Evolutionary conservation across 23 tunicate genomes (phyloP), one percentile per base, ranked within the genome.

Genomic region (Ciona savignyi): DNA sequence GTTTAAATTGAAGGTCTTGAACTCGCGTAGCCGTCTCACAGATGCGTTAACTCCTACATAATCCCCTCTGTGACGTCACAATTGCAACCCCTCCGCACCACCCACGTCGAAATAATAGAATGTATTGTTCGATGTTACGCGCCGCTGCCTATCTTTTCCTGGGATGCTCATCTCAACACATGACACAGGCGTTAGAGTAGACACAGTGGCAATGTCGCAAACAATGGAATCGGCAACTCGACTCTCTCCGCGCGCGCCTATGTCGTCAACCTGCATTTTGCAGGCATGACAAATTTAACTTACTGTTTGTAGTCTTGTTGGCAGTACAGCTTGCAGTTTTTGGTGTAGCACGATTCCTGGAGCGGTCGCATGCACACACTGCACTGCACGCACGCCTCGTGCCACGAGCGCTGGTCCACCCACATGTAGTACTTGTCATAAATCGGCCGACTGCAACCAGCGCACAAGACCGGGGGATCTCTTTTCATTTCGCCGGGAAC

Each of bases 401-500:
- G 96, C 96, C 96, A 89, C 0, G 88, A 62, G 27, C 81, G 77
- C 56, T 73, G 73, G 30, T 89, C 96, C 33, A 89, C 96, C 86
- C 78, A 78, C 89, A 83, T 89, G 77, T 78, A 89, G 81, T 83
- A 89, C 51, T 83, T 78, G 72, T 89, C 96, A 71, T 84, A 83
- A 9, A 89, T 89, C n/a, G 87, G 84, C 25, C 65, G 51, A 35
- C 68, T 74, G 70, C 96, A 89, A n/a, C 88, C 81, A 11, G 85
- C 61, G 73, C 96, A 89, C 3, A 70, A n/a, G 23, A 56, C 66
- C 65, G 80, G 76, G 68, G 63, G 64, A n/a, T 29, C 33, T 23
- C 30, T 61, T 3, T 32, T 63, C 78, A 64, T 26, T 29, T 74
- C 69, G 1, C 51, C 51, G 34, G 68, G 34, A 32, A 19, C 49